These are phyloP conservation scores for Macrosiphum euphorbiae DNA, from an alignment of 2,888 invertebrate genomes.

Conservation along the genomic window DNA sequence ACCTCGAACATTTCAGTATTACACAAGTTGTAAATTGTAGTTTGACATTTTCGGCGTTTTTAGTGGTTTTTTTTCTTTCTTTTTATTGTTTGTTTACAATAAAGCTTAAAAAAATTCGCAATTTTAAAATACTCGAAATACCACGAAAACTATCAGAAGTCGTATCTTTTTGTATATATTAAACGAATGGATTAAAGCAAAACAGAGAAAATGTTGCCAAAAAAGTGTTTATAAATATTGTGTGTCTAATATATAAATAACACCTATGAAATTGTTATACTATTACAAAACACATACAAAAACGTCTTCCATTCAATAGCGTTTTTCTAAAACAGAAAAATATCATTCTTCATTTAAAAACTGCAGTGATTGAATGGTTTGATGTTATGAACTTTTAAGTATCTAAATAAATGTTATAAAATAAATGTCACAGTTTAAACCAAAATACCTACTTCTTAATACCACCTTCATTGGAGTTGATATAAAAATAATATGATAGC, in stretches of 20 bases:
- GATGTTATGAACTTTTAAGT: not conserved
- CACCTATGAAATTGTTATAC: not conserved
- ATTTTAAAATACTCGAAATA: slow-evolving; percentile 52
- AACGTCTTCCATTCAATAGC: not conserved
- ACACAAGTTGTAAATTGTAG: slow-evolving; percentile 20
- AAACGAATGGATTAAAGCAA: not conserved
- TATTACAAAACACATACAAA: not conserved
- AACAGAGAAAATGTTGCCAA: not conserved
- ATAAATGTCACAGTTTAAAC: not conserved
- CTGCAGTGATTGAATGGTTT: not conserved
- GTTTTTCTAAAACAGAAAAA: slow-evolving; percentile 64
- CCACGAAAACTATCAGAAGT: not conserved
- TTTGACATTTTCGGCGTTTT: slow-evolving; percentile 48
- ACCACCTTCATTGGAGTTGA: not conserved
- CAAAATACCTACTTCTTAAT: not conserved
- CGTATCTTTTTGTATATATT: not conserved
- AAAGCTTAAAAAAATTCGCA: slow-evolving; percentile 13
- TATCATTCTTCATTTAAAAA: slow-evolving; percentile 58
- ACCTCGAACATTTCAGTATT: slow-evolving; percentile 1
- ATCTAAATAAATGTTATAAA: not conserved
- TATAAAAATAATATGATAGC: not conserved
- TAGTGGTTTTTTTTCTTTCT: slow-evolving; percentile 5
- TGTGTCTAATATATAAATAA: not conserved
- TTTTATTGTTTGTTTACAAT: not conserved
- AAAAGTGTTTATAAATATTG: not conserved